Evolutionary conservation across 2,888 invertebrate genomes (phyloP).

Genomic region (Tetranychus piercei): DNA sequence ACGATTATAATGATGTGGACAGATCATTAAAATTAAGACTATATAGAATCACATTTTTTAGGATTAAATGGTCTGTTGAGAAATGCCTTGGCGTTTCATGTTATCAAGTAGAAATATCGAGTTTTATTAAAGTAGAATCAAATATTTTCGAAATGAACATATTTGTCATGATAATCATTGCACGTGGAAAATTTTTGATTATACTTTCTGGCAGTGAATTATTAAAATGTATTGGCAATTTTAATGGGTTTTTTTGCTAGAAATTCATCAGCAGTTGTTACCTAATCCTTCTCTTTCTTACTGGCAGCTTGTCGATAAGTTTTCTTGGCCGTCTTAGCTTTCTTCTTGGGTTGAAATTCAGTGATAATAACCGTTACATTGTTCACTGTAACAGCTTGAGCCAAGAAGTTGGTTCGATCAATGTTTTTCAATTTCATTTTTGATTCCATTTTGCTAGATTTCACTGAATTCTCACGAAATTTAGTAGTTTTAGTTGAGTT

Average conservation of each 20-base stretch:
- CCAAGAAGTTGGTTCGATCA: slow-evolving; percentile 75
- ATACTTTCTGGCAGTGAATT: background rate
- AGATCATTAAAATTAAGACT: too few species aligned
- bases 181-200: background rate
- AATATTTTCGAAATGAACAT: too few species aligned
- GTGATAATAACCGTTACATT: slow-evolving; percentile 92
- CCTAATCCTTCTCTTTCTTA: background rate
- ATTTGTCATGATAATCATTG: background rate
- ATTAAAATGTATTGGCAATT: background rate
- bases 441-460: background rate
- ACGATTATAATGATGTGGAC: too few species aligned
- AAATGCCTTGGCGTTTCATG: too few species aligned
- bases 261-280: background rate
- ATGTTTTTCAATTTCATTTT: slow-evolving; percentile 55
- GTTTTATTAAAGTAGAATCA: too few species aligned
- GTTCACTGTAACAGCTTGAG: slow-evolving; percentile 86
- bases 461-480: background rate
- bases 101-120: too few species aligned
- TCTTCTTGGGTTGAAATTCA: slow-evolving; percentile 44
- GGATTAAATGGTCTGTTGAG: too few species aligned
- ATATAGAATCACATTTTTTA: too few species aligned
- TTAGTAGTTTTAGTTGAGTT: background rate
- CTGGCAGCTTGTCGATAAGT: background rate
- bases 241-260: background rate
- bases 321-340: background rate